phyloP scores from a whole-genome alignment of 2,888 invertebrate species.

The Dexiosoma caninum region DNA sequence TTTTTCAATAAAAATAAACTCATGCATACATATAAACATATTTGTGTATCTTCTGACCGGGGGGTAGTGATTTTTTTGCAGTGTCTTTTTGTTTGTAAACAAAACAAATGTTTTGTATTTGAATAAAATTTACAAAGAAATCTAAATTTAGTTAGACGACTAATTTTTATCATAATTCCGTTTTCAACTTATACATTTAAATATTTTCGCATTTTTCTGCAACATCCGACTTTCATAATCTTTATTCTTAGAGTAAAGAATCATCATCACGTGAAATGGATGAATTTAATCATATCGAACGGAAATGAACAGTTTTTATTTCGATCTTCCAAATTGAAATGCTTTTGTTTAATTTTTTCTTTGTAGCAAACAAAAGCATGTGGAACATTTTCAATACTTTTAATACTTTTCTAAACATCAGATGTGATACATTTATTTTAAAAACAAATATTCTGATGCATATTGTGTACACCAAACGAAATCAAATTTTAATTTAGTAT shows the following conservation, averaged over 20 bases:
- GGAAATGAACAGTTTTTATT: background rate
- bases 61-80: conserved; percentile 31
- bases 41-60: background rate
- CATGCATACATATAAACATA: background rate
- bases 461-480: too few species aligned
- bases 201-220: background rate
- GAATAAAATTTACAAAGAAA: conserved; percentile 4
- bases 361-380: too few species aligned
- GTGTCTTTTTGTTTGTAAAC: conserved; percentile 18
- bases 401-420: too few species aligned
- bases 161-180: conserved; percentile 13
- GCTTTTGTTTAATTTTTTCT: background rate
- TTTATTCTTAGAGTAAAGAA: conserved; percentile 57
- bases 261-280: conserved; percentile 32
- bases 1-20: too few species aligned
- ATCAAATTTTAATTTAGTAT: too few species aligned
- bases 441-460: too few species aligned
- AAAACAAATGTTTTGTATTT: conserved; percentile 25
- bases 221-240: conserved; percentile 18
- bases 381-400: too few species aligned
- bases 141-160: conserved; percentile 39
- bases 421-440: too few species aligned
- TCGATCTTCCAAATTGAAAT: background rate
- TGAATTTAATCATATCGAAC: background rate
- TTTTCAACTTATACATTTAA: background rate